Conservation (phyloP, 1,140 invertebrate species). For the Monochamus saltuarius region DNA sequence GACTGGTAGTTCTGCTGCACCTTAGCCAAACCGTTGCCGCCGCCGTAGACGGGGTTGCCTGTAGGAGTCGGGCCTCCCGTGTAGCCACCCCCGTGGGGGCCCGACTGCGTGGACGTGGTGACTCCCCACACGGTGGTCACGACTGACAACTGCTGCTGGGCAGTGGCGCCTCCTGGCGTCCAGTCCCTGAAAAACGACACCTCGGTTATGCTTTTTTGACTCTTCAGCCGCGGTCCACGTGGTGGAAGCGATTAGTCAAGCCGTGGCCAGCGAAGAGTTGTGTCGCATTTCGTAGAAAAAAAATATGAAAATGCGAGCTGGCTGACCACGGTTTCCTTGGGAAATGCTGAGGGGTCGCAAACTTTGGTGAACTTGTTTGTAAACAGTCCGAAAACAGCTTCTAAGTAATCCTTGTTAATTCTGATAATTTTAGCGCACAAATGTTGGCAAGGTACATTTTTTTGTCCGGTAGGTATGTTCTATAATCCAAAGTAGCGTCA, state of each 20-base stretch:
- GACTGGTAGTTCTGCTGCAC: conserved; percentile 39
- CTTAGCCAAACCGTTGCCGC: conserved; percentile 39
- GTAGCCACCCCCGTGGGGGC: conserved; percentile 50
- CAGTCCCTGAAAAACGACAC: conserved; percentile 54
- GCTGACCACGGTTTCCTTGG: no score
- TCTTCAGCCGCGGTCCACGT: conserved; percentile 6
- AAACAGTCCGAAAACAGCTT: no score
- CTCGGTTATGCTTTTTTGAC: conserved; percentile 3
- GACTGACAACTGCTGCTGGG: conserved; percentile 62
- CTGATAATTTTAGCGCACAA: no score
- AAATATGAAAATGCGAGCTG: no score
- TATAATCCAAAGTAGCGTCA: no score
- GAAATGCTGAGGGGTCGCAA: no score
- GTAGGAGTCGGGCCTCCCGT: conserved; percentile 42
- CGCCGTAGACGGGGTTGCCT: conserved; percentile 31
- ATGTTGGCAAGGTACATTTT: no score
- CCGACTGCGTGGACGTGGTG: conserved; percentile 60
- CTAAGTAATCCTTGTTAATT: no score
- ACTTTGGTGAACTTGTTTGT: no score
- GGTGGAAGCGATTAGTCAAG: neutral
- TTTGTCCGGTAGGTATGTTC: no score
- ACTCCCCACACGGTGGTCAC: conserved; percentile 69
- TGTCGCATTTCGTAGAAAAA: neutral
- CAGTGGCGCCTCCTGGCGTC: conserved; percentile 52
- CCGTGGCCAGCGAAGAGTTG: neutral